These are phyloP conservation scores for Columba livia DNA, from an alignment of 2,113 vertebrate genomes.

Conservation along the genomic window DNA sequence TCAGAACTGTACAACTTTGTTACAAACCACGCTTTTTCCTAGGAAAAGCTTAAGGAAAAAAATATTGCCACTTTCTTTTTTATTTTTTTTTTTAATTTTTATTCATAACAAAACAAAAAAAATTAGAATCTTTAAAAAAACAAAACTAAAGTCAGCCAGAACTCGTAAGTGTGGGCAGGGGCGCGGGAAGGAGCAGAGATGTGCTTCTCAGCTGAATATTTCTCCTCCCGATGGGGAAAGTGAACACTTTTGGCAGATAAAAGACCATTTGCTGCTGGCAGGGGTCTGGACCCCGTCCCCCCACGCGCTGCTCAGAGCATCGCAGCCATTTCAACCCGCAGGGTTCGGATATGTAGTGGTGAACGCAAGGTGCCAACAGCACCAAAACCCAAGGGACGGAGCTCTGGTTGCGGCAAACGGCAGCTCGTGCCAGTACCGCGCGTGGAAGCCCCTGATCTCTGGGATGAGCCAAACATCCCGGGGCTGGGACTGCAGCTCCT, in stretches of 20 bases:
- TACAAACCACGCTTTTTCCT: slow-evolving; percentile 84
- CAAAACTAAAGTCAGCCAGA: slow-evolving; percentile 60
- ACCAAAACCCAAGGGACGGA: rapidly evolving
- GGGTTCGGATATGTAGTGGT: background rate
- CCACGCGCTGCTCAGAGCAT: background rate
- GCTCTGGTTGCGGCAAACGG: too few species aligned
- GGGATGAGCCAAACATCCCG: background rate
- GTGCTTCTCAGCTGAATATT: background rate
- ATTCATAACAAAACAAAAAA: slow-evolving; percentile 39
- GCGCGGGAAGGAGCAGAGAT: background rate
- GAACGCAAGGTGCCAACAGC: background rate
- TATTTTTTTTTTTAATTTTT: background rate
- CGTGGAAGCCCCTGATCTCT: background rate
- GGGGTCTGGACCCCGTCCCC: background rate
- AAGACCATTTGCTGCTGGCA: background rate
- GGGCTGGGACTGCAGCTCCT: background rate
- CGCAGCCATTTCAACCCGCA: background rate
- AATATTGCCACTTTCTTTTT: slow-evolving; percentile 73
- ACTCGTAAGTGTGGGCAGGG: slow-evolving; percentile 39
- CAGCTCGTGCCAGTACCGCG: rapidly evolving
- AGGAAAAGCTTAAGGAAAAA: slow-evolving; percentile 71
- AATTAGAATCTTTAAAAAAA: slow-evolving; percentile 29
- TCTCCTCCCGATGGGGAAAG: background rate
- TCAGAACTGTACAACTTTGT: slow-evolving; percentile 84
- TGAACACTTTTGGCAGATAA: slow-evolving; percentile 15